A percentile compares a stretch with the other conserved stretches of the same genome.
Evolutionary conservation across 2,888 invertebrate genomes (phyloP).

Genomic region (Anoncus sp.): DNA sequence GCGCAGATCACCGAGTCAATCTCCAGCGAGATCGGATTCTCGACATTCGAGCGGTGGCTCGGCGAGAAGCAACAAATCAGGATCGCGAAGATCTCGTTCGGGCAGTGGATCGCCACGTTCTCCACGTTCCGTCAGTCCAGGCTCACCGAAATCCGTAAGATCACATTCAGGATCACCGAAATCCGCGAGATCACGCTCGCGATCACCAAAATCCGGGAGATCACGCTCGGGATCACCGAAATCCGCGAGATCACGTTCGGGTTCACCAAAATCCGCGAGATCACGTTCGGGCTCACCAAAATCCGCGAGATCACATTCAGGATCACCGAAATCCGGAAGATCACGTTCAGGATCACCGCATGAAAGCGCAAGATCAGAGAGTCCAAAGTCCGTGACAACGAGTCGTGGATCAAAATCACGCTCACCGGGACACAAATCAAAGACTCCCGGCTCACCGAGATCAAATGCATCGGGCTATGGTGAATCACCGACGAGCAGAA

Average conservation of each 20-base stretch:
- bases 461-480: conserved; percentile 76
- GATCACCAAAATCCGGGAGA: conserved; percentile 59
- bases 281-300: conserved; percentile 74
- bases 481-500: conserved; percentile 70
- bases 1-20: conserved; percentile 73
- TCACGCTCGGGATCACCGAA: conserved; percentile 41
- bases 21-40: conserved; percentile 76
- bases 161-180: conserved; percentile 41
- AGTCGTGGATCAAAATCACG: conserved; percentile 69
- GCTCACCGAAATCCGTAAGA: conserved; percentile 58
- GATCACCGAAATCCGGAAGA: conserved; percentile 75
- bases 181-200: conserved; percentile 47
- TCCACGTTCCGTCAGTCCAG: conserved; percentile 76
- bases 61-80: conserved; percentile 73
- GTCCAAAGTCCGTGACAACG: conserved; percentile 74
- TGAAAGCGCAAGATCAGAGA: conserved; percentile 75
- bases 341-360: conserved; percentile 74
- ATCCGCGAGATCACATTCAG: conserved; percentile 73
- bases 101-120: conserved; percentile 71
- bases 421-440: conserved; percentile 80
- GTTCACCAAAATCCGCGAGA: conserved; percentile 73
- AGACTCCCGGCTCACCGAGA: conserved; percentile 73
- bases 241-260: conserved; percentile 51
- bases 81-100: conserved; percentile 72
- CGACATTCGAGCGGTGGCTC: conserved; percentile 77